Base-by-base conservation (phyloP, 2,888 invertebrate species). In the Neelides folsomi region DNA sequence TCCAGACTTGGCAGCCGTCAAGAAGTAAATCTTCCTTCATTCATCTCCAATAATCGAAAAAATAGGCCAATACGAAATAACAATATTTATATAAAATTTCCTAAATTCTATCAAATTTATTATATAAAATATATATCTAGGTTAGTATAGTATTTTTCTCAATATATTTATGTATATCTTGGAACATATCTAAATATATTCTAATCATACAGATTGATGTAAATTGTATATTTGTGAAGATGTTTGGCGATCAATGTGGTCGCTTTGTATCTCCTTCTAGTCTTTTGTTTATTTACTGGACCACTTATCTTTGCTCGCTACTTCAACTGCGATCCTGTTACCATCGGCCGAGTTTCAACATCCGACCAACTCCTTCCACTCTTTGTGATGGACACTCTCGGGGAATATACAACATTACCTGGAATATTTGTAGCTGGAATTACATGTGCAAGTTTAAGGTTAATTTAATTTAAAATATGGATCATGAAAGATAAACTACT, bases 381-480 rank as follows among this genome's bases (percentile, higher is more conserved):
- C 39, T 95, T 88, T 69, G 89, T 95, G 18, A 86, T 94, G 74
- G 80, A 82, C 56, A 79, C 81, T 54, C 77, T 93, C 67, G 84
- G 86, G 0, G 69, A 77, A 45, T 73, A 82, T 37, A 79, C 77
- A 35, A 90, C 92, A 0, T 73, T 93, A 1, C 84, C 92, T 1
- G 93, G 93, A 1, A 66, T 94, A 94, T 70, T 62, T 41, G 58
- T 62, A 8, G 62, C 59, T 6, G 59, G 54, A 20, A 43, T 58
- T 3, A 58, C 55, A 1, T 53, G 51, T 42, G 51, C 51, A 15
- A 56, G 56, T 49, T 52, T 60, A 39, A 57, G 54, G 90, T 94
- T 0, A 88, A 94, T 3, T 27, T 27, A 5, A 27, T 27, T 27
- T 27, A 27, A 27, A 27, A n/a, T n/a, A n/a, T n/a, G n/a, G n/a